Conservation (phyloP, 2,113 vertebrate genomes). For the Willisornis vidua region DNA sequence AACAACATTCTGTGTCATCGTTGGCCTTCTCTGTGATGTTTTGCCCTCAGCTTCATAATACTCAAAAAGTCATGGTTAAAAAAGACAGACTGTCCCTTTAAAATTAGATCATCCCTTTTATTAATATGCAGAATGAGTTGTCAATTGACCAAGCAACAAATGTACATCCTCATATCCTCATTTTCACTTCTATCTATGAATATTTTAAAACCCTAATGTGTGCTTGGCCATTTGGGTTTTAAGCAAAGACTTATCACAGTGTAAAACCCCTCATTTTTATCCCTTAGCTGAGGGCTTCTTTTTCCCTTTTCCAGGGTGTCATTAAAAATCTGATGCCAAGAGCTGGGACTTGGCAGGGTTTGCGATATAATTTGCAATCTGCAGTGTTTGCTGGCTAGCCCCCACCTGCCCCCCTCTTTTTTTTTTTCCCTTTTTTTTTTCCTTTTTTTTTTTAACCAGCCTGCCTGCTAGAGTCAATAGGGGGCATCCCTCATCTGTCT, state of each 20-base stretch:
- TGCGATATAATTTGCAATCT: constrained; percentile 92
- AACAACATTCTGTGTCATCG: constrained; percentile 38
- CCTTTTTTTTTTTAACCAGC: constrained; percentile 80
- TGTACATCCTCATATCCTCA: constrained; percentile 82
- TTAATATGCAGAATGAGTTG: constrained; percentile 90
- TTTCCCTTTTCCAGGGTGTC: constrained; percentile 83
- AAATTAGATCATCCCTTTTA: constrained; percentile 77
- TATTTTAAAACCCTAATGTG: constrained; percentile 93
- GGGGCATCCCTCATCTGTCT: constrained; percentile 99
- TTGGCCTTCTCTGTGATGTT: constrained; percentile 70
- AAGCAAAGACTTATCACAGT: constrained; percentile 83
- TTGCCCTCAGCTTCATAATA: constrained; percentile 64
- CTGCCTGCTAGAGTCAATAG: constrained; percentile 97
- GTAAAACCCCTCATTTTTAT: constrained; percentile 84
- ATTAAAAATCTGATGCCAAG: constrained; percentile 89
- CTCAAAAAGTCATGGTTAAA: constrained; percentile 68
- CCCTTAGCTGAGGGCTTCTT: constrained; percentile 84
- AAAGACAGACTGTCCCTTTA: constrained; percentile 75
- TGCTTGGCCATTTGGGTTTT: constrained; percentile 84
- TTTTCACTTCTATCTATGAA: constrained; percentile 90
- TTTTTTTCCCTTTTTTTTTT: constrained; percentile 28
- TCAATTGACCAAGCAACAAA: constrained; percentile 86
- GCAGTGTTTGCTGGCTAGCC: constrained; percentile 82
- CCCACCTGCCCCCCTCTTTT: constrained; percentile 59
- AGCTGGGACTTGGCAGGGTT: constrained; percentile 84